A percentile compares a stretch with the other conserved stretches of the same genome.
Evolutionary conservation across 2,888 invertebrate genomes (phyloP).

Genomic region (Apamea crenata): DNA sequence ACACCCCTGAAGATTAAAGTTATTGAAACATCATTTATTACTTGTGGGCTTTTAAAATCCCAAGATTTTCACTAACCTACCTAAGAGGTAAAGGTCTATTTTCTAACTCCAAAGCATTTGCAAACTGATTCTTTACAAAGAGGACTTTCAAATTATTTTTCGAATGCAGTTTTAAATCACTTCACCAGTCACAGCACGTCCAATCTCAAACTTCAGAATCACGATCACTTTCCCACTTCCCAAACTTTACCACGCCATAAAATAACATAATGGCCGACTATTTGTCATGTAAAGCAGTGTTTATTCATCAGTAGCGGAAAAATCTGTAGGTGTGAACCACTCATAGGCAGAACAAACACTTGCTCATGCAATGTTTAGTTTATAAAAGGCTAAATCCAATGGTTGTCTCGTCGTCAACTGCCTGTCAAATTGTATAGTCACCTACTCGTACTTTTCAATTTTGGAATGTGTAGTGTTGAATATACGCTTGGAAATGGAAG

Average conservation of each 20-base stretch:
- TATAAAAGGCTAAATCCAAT: constrained; percentile 69
- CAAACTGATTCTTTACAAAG: background rate
- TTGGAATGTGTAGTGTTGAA: constrained; percentile 18
- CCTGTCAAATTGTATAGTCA: constrained; percentile 61
- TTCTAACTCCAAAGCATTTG: background rate
- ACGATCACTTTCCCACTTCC: constrained; percentile 53
- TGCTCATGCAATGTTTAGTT: constrained; percentile 72
- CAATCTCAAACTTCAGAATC: constrained; percentile 29
- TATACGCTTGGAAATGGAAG: background rate
- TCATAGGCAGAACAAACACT: constrained; percentile 71
- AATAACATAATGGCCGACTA: constrained; percentile 65
- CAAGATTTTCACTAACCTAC: background rate
- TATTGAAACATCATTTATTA: background rate
- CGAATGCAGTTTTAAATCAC: constrained; percentile 36
- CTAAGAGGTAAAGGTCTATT: background rate
- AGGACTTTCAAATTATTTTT: constrained; percentile 13
- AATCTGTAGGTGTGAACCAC: constrained; percentile 73
- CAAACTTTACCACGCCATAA: constrained; percentile 59
- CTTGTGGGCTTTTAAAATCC: background rate
- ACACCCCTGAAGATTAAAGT: background rate
- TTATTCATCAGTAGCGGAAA: constrained; percentile 69
- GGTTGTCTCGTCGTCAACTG: constrained; percentile 61
- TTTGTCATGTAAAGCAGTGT: constrained; percentile 71
- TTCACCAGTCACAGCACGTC: constrained; percentile 16
- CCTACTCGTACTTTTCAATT: constrained; percentile 53